Percentiles rank a stretch among this genome's conserved stretches.
Conservation (phyloP, 2,888 invertebrate species). For the Masnerella sp. region DNA sequence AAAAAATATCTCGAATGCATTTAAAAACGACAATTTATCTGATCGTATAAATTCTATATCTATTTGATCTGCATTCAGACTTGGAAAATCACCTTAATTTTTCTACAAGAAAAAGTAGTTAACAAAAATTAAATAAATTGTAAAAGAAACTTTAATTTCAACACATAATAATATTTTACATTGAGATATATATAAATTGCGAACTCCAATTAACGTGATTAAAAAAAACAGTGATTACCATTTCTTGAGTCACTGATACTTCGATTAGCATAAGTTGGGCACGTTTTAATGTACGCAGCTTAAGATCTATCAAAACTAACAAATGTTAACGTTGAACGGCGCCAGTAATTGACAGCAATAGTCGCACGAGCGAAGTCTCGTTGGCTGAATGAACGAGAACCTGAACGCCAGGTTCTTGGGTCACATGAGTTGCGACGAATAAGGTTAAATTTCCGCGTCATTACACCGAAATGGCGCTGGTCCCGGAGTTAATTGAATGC, state of each 20-base stretch:
- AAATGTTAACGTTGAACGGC: slow-evolving; percentile 41
- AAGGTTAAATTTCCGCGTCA: slow-evolving; percentile 73
- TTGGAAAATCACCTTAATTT: not conserved
- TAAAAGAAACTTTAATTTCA: too few relatives aligned
- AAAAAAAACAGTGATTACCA: too few relatives aligned
- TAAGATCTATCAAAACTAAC: slow-evolving; percentile 37
- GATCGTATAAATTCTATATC: not conserved
- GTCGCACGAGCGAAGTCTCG: slow-evolving; percentile 7
- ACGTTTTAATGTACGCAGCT: too few relatives aligned
- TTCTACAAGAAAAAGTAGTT: not conserved
- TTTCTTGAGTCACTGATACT: too few relatives aligned
- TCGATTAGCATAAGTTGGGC: too few relatives aligned
- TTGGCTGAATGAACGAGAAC: slow-evolving; percentile 11
- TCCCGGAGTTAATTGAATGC: slow-evolving; percentile 76
- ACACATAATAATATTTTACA: too few relatives aligned
- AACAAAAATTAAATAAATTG: too few relatives aligned
- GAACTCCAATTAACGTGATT: not conserved
- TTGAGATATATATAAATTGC: not conserved
- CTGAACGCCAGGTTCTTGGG: slow-evolving; percentile 32
- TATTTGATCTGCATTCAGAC: too few relatives aligned
- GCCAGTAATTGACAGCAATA: slow-evolving; percentile 41
- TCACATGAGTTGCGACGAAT: slow-evolving; percentile 47
- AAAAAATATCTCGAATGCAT: too few relatives aligned
- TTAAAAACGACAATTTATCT: not conserved
- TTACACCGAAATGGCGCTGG: slow-evolving; percentile 72